phyloP scores from a whole-genome alignment of 2,797 vertebrate genomes.

The Mastacembelus armatus region DNA sequence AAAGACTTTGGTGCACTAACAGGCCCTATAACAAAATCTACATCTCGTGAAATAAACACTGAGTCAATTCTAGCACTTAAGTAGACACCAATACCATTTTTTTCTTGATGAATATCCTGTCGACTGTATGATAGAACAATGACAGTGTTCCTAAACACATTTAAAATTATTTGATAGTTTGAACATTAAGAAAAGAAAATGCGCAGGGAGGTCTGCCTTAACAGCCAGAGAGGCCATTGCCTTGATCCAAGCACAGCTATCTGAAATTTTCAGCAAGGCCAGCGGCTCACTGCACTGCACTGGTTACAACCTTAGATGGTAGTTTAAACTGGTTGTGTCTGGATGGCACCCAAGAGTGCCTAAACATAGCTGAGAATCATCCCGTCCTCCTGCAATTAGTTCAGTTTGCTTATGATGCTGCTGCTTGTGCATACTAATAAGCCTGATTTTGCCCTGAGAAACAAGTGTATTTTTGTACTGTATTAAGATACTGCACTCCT shows the following conservation, averaged over 20 bases:
- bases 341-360: conserved; percentile 18
- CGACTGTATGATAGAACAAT: too few relatives aligned
- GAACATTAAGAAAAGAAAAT: not conserved
- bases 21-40: not conserved
- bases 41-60: not conserved
- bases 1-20: not conserved
- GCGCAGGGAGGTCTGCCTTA: not conserved
- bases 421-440: not conserved
- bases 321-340: conserved; percentile 24
- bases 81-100: not conserved
- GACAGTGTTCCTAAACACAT: too few relatives aligned
- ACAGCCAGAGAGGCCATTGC: conserved; percentile 10
- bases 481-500: not conserved
- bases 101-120: too few relatives aligned
- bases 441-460: not conserved
- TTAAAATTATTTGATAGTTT: conserved; percentile 10
- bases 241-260: conserved; percentile 21
- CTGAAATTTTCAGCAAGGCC: conserved; percentile 23
- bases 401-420: conserved; percentile 13
- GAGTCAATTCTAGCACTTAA: not conserved
- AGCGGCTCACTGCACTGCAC: conserved; percentile 14
- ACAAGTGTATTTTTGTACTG: not conserved
- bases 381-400: conserved; percentile 6
- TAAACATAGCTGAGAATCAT: conserved; percentile 27
- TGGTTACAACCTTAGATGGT: conserved; percentile 41